Conservation (phyloP, 2,888 invertebrate genomes). For the Bellardia bayeri region DNA sequence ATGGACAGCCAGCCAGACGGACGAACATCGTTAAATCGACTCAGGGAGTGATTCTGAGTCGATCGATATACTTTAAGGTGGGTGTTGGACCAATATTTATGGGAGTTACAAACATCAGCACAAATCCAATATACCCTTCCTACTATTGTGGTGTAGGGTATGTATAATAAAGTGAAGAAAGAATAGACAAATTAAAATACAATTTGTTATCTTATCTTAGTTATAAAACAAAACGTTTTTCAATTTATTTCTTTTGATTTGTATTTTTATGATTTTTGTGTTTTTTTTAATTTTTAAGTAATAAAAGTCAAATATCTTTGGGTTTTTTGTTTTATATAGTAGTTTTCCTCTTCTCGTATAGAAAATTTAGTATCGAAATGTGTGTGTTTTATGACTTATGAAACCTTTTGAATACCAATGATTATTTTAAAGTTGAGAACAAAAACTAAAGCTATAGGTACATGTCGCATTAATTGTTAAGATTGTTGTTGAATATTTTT, state of each 20-base stretch:
- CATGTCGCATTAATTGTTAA: slow-evolving; percentile 71
- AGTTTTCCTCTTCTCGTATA: not conserved
- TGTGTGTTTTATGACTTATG: slow-evolving; percentile 72
- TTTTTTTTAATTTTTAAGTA: slow-evolving; percentile 32
- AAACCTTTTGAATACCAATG: slow-evolving; percentile 72
- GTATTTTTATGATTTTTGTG: slow-evolving; percentile 38
- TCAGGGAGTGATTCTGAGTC: too few species aligned
- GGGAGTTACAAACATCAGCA: not conserved
- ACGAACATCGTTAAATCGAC: too few species aligned
- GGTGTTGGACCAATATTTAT: too few species aligned
- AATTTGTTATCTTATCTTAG: slow-evolving; percentile 70
- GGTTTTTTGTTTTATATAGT: slow-evolving; percentile 37
- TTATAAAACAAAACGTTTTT: slow-evolving; percentile 54
- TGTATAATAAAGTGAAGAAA: not conserved
- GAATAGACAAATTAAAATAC: slow-evolving; percentile 58
- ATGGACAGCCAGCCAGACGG: too few species aligned
- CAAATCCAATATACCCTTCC: slow-evolving; percentile 8
- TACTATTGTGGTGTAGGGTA: too few species aligned
- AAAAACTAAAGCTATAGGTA: slow-evolving; percentile 65
- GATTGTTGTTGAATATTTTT: slow-evolving; percentile 46
- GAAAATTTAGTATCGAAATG: slow-evolving; percentile 58
- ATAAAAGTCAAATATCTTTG: slow-evolving; percentile 70
- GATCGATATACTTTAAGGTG: too few species aligned
- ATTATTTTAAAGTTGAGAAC: slow-evolving; percentile 50
- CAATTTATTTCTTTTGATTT: slow-evolving; percentile 62